Evolutionary conservation across 2,113 vertebrate genomes (phyloP).

Genomic region (Micronisus gabar): DNA sequence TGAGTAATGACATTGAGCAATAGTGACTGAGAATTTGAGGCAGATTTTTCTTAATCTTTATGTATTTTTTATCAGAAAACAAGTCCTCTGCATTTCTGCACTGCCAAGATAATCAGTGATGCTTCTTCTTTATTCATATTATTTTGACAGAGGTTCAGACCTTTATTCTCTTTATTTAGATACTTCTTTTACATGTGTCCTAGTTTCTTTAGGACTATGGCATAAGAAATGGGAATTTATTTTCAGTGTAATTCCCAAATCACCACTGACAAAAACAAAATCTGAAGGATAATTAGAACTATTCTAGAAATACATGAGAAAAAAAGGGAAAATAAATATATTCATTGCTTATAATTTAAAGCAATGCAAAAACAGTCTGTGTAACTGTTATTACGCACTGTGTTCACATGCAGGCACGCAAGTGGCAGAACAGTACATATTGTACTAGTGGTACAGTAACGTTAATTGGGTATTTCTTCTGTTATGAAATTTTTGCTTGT

Average conservation of each 20-base stretch:
- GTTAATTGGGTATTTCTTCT: background rate
- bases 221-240: background rate
- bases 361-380: background rate
- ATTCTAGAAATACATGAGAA: background rate
- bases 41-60: background rate
- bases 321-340: background rate
- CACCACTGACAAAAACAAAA: background rate
- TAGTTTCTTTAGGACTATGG: background rate
- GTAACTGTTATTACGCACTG: background rate
- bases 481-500: background rate
- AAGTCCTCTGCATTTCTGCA: background rate
- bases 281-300: background rate
- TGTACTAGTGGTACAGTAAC: background rate
- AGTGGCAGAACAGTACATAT: background rate
- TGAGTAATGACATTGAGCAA: background rate
- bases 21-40: background rate
- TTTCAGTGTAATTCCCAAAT: background rate
- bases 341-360: background rate
- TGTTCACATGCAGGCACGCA: background rate
- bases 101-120: background rate
- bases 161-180: background rate
- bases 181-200: background rate
- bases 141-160: constrained; percentile 18
- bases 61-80: background rate
- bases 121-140: background rate